Base-by-base conservation (phyloP, 2,797 vertebrate genomes). In the Diplodus puntazzo region DNA sequence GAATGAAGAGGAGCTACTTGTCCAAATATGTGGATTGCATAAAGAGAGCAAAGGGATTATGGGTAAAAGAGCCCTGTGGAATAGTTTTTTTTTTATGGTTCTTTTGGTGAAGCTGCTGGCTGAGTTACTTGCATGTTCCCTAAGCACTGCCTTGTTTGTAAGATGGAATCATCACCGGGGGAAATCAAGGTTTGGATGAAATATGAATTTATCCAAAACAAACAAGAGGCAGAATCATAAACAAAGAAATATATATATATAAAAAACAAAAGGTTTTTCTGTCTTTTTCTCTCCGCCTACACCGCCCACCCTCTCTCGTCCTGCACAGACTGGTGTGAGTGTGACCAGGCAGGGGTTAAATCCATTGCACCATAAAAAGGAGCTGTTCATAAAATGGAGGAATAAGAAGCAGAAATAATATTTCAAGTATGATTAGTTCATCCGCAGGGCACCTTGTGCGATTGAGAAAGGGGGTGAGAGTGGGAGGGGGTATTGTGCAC, bases 391-490 rank as follows among this genome's bases (percentile, higher is more conserved):
- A 95, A 95, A 96, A 96, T 94, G 95, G 90, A 92, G 89, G 88
- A 95, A 96, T 95, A 96, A 96, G 95, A 93, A 94, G 93, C 93
- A 96, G 95, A 97, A 96, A 96, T 96, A 96, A 96, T 97, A 96
- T 96, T 97, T 98, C 96, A 95, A 94, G 92, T 95, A 95, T 95
- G 92, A 96, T 96, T 96, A 96, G 95, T 97, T 98, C 95, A 97
- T 96, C 95, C 95, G 89, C 92, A 95, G 94, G 95, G 92, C 95
- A 96, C 96, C 95, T 96, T 95, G 86, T 95, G 92, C 91, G 90
- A 96, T 94, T 95, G 95, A 94, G 94, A 92, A 91, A 87, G 87
- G 88, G 92, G 87, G 81, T 78, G 82, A 84, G 88, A 85, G 86
- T 81, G 86, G 92, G 87, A 88, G 91, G 93, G 87, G 81, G 87